These are phyloP conservation scores for Pseudochirops cupreus DNA, from an alignment of 2,797 vertebrate genomes.

Conservation along the genomic window DNA sequence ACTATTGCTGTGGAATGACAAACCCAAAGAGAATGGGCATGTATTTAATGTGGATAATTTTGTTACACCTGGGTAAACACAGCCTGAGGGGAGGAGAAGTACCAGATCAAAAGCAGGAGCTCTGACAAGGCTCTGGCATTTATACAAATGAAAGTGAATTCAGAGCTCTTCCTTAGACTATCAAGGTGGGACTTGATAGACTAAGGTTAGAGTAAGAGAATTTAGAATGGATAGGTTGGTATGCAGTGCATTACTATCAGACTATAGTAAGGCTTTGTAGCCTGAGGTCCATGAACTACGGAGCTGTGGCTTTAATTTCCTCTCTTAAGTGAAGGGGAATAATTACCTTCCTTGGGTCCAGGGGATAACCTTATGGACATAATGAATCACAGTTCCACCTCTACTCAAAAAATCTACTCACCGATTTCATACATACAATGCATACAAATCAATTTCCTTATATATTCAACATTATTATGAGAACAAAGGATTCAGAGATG, in stretches of 20 bases:
- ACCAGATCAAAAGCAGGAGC: slow-evolving; percentile 39
- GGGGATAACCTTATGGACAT: neutral
- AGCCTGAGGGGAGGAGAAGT: slow-evolving; percentile 18
- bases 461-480: neutral
- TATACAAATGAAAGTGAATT: slow-evolving; percentile 59
- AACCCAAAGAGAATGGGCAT: slow-evolving; percentile 33
- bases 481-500: neutral
- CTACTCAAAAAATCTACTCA: slow-evolving; percentile 15
- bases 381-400: slow-evolving; percentile 19
- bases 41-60: neutral
- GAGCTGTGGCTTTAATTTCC: neutral
- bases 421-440: slow-evolving; percentile 42
- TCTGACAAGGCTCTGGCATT: slow-evolving; percentile 56
- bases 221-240: slow-evolving; percentile 60
- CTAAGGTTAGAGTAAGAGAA: slow-evolving; percentile 56
- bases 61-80: slow-evolving; percentile 50
- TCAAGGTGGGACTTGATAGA: slow-evolving; percentile 42
- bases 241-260: neutral
- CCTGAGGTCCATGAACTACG: neutral
- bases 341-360: slow-evolving; percentile 3
- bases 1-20: neutral
- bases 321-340: neutral
- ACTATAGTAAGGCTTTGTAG: neutral
- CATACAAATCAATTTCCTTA: slow-evolving; percentile 39
- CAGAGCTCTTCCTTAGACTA: slow-evolving; percentile 24